phyloP scores from a whole-genome alignment of 2,113 vertebrate species.

The Tenebrosternarchus preto region DNA sequence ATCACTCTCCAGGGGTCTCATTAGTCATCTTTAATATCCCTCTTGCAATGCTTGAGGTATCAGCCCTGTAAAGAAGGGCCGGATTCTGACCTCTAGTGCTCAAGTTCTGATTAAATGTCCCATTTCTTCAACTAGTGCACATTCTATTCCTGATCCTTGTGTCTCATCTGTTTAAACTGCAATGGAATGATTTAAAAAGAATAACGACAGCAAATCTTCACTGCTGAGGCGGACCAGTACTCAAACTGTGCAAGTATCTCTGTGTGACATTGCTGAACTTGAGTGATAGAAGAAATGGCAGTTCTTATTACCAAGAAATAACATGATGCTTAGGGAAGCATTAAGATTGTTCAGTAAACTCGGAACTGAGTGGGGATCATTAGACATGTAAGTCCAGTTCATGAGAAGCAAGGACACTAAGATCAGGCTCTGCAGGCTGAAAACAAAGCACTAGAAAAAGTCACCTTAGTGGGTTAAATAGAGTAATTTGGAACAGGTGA shows the following conservation, averaged over 20 bases:
- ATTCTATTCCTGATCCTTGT: neutral
- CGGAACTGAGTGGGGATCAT: no score
- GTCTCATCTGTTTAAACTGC: slow-evolving; percentile 5
- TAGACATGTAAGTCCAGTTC: no score
- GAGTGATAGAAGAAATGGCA: neutral
- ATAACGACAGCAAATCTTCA: neutral
- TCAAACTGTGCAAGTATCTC: neutral
- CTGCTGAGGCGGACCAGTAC: neutral
- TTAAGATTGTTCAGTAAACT: no score
- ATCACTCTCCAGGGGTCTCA: no score
- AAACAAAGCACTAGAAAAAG: no score
- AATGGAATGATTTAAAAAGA: slow-evolving; percentile 24
- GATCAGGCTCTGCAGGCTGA: no score
- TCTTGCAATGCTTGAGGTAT: slow-evolving; percentile 6
- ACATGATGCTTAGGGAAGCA: no score
- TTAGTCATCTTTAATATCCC: neutral
- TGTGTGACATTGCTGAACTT: neutral
- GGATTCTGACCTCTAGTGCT: neutral
- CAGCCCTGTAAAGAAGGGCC: neutral
- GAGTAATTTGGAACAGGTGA: no score
- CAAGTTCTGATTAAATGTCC: slow-evolving; percentile 7
- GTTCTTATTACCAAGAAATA: no score
- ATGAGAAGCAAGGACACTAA: no score
- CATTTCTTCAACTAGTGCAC: neutral
- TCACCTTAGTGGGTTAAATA: no score